These are phyloP conservation scores for Eristalis tenax DNA, from an alignment of 2,888 invertebrate species.

Conservation along the genomic window DNA sequence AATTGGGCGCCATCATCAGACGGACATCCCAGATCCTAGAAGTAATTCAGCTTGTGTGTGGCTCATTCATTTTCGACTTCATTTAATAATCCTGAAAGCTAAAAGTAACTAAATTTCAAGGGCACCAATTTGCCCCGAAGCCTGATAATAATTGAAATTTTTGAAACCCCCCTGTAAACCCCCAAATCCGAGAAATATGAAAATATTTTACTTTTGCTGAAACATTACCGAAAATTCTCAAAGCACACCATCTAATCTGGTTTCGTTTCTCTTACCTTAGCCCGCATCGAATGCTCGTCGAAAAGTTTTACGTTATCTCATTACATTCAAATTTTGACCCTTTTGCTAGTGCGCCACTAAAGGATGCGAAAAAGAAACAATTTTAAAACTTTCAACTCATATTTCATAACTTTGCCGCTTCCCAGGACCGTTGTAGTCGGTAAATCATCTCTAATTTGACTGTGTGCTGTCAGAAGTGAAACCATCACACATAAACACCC, in stretches of 20 bases:
- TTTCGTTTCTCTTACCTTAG: background rate
- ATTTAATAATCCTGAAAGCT: too few species aligned
- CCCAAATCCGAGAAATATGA: background rate
- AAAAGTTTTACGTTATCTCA: conserved; percentile 12
- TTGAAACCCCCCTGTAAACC: background rate
- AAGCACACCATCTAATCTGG: background rate
- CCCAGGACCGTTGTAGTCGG: conserved; percentile 12
- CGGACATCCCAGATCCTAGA: too few species aligned
- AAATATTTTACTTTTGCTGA: background rate
- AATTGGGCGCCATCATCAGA: too few species aligned
- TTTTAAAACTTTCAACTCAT: conserved; percentile 42
- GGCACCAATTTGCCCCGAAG: background rate
- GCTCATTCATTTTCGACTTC: too few species aligned
- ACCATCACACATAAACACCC: background rate
- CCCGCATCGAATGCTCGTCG: background rate
- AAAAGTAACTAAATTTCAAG: background rate
- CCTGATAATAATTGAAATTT: background rate
- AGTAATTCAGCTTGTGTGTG: too few species aligned
- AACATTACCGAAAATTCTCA: background rate
- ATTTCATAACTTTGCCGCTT: conserved; percentile 34
- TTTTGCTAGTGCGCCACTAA: background rate
- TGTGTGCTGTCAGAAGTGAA: conserved; percentile 23
- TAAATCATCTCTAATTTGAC: conserved; percentile 52
- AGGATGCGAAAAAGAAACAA: background rate
- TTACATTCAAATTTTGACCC: conserved; percentile 34